Conservation (phyloP, 1,140 invertebrate species). For the Antheraea mylitta region DNA sequence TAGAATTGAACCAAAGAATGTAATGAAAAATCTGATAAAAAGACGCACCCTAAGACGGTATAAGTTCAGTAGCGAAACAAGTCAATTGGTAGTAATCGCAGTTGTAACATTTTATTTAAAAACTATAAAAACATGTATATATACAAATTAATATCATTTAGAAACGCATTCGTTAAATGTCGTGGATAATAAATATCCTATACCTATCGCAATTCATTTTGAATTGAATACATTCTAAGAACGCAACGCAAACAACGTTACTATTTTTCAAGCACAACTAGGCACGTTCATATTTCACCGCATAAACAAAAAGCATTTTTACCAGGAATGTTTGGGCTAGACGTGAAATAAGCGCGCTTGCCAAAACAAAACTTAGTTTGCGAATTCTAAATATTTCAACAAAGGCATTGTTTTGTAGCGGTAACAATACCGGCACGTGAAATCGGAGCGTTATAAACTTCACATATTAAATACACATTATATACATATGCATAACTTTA, state of each 20-base stretch:
- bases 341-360: slow-evolving; percentile 1
- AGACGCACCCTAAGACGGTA: too few species aligned
- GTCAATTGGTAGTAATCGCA: too few species aligned
- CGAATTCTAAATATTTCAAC: not conserved
- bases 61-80: too few species aligned
- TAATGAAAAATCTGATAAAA: too few species aligned
- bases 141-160: too few species aligned
- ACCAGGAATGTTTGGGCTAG: slow-evolving; percentile 5
- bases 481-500: not conserved
- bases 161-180: too few species aligned
- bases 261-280: not conserved
- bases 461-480: not conserved
- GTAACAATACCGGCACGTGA: not conserved
- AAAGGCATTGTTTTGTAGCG: not conserved
- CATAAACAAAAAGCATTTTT: slow-evolving; percentile 1
- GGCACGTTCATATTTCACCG: not conserved
- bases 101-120: too few species aligned
- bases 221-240: not conserved
- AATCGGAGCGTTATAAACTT: not conserved
- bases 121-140: too few species aligned
- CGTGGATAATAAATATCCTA: too few species aligned
- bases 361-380: slow-evolving; percentile 7
- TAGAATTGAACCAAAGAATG: too few species aligned
- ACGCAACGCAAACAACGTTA: not conserved
- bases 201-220: too few species aligned